Evolutionary conservation across 2,888 invertebrate species (phyloP).

Genomic region (Hymenopus coronatus): DNA sequence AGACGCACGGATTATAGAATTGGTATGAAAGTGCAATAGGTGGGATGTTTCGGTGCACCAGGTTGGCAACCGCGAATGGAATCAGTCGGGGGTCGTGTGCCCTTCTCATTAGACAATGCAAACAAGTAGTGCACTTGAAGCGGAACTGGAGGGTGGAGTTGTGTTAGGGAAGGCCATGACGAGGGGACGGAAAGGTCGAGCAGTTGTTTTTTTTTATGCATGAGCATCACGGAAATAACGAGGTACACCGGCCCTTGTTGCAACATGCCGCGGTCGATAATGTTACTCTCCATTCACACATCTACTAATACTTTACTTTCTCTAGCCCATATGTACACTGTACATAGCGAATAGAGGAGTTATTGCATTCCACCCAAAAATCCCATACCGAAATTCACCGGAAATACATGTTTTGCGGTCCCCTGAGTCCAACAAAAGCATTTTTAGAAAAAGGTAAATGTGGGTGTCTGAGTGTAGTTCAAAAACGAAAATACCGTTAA

Average conservation of each 20-base stretch:
- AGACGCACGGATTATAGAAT: too few species aligned
- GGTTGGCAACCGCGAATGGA: background rate
- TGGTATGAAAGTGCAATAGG: too few species aligned
- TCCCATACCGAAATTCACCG: too few species aligned
- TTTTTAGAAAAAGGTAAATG: too few species aligned
- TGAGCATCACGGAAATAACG: conserved; percentile 35
- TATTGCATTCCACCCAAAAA: too few species aligned
- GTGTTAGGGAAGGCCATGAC: background rate
- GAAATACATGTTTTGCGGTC: too few species aligned
- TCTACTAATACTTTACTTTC: too few species aligned
- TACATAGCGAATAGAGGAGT: too few species aligned
- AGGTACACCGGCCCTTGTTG: background rate
- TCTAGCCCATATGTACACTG: too few species aligned
- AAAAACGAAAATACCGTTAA: too few species aligned
- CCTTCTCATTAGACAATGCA: conserved; percentile 20
- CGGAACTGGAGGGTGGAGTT: background rate
- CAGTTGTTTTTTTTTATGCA: conserved; percentile 30
- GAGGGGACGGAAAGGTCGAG: conserved; percentile 4
- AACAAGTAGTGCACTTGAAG: conserved; percentile 19
- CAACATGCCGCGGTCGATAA: background rate
- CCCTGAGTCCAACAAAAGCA: too few species aligned
- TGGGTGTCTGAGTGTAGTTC: too few species aligned
- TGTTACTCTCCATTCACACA: background rate
- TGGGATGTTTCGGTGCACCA: background rate
- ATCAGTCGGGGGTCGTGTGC: background rate